Evolutionary conservation across 1,140 invertebrate genomes (phyloP).

Genomic region (Meloidogyne chitwoodi): DNA sequence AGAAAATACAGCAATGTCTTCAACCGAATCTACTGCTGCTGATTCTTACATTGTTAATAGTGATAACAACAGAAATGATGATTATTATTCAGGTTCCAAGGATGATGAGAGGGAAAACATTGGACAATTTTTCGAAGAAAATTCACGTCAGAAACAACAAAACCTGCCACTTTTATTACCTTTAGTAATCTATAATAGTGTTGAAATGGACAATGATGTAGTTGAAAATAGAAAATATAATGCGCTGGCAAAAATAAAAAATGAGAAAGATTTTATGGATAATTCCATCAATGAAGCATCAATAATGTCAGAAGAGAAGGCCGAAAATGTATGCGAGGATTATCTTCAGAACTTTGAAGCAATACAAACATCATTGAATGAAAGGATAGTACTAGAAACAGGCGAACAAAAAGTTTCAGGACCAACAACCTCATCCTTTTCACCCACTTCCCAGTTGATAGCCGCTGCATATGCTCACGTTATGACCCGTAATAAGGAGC

Average conservation of each 20-base stretch:
- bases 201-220: too few species aligned
- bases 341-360: background rate
- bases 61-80: too few species aligned
- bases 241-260: too few species aligned
- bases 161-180: background rate
- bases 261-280: too few species aligned
- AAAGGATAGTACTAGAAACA: background rate
- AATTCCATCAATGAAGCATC: too few species aligned
- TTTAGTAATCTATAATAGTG: background rate
- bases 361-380: background rate
- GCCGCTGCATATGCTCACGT: background rate
- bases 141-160: background rate
- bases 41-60: too few species aligned
- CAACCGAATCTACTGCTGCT: too few species aligned
- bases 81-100: background rate
- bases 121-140: background rate
- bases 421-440: background rate
- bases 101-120: background rate
- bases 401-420: too few species aligned
- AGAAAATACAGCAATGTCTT: too few species aligned
- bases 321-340: too few species aligned
- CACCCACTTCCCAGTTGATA: background rate
- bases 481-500: background rate
- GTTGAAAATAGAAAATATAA: background rate
- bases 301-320: background rate